Conservation (phyloP, 2,113 vertebrate species). For the Gasterosteus aculeatus region DNA sequence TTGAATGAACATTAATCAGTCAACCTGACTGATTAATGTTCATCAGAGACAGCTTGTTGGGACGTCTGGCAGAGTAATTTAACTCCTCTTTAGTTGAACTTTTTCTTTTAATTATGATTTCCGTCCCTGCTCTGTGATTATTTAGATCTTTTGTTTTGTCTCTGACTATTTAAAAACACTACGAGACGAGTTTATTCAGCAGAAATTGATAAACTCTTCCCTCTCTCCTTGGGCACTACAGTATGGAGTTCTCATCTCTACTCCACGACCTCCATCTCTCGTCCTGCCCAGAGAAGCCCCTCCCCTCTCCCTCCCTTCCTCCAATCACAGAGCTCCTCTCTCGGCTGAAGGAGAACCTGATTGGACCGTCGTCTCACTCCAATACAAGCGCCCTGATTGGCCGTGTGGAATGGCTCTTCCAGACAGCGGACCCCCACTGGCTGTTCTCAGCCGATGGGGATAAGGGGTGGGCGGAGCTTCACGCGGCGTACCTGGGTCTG, state of each 20-base stretch:
- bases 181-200: background rate
- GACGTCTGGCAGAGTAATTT: no score
- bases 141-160: no score
- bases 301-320: slow-evolving; percentile 23
- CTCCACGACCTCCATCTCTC: slow-evolving; percentile 54
- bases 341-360: slow-evolving; percentile 48
- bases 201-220: background rate
- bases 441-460: slow-evolving; percentile 35
- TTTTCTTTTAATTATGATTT: no score
- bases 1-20: no score
- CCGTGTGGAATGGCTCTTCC: slow-evolving; percentile 38
- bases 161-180: no score
- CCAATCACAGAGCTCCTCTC: slow-evolving; percentile 63
- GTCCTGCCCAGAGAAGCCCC: slow-evolving; percentile 28
- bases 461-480: slow-evolving; percentile 22
- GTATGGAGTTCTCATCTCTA: slow-evolving; percentile 56
- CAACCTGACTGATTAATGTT: no score
- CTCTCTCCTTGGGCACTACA: background rate
- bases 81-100: no score
- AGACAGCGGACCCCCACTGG: slow-evolving; percentile 44
- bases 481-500: background rate
- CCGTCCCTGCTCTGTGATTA: no score
- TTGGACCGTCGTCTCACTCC: background rate
- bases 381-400: slow-evolving; percentile 32
- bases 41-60: no score